Evolutionary conservation across 92 coral and sea anemone genomes (phyloP).

Genomic region (Epizoanthus illoricatus): DNA sequence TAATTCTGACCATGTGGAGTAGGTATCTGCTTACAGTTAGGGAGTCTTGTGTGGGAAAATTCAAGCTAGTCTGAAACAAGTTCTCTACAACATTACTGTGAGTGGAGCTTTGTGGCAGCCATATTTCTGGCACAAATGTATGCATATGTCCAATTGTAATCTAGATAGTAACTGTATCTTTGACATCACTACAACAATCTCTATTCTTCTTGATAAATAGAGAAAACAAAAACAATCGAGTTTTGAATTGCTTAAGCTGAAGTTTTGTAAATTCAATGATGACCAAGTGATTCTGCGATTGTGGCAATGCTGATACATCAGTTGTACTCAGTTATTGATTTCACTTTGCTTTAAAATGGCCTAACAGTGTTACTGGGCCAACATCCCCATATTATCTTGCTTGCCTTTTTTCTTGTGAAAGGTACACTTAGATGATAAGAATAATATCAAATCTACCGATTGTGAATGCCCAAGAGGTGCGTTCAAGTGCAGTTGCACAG

Average conservation of each 20-base stretch:
- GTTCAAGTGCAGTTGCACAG: constrained; percentile 53
- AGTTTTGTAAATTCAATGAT: too few species aligned
- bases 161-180: too few species aligned
- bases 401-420: neutral
- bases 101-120: constrained; percentile 20
- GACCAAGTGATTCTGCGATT: neutral
- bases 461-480: constrained; percentile 54
- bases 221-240: neutral
- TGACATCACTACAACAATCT: neutral
- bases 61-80: constrained; percentile 41
- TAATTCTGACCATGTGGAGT: neutral
- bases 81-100: constrained; percentile 39
- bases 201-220: constrained; percentile 1
- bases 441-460: constrained; percentile 34
- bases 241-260: neutral
- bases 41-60: constrained; percentile 41
- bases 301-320: neutral
- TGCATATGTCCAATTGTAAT: too few species aligned
- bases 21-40: neutral
- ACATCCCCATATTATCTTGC: too few species aligned
- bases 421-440: constrained; percentile 41
- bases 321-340: too few species aligned
- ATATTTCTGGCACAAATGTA: too few species aligned
- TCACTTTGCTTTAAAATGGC: too few species aligned
- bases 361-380: too few species aligned